Base-by-base conservation (phyloP, 2,888 invertebrate genomes). In the Siphlonurus alternatus region DNA sequence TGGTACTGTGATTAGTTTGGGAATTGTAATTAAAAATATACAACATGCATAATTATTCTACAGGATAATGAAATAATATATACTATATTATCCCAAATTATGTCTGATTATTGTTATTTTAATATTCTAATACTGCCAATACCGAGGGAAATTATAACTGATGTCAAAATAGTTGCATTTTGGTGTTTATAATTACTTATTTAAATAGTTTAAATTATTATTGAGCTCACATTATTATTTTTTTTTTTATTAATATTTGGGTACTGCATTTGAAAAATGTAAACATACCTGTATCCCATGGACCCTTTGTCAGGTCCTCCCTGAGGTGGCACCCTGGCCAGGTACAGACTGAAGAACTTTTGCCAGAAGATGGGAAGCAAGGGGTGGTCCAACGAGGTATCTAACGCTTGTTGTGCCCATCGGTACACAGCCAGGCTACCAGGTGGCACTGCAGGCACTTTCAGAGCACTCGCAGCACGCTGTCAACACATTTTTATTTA, bases 301-400 rank as follows among this genome's bases (percentile, higher is more conserved):
- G 7, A 56, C 5, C 56, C 56, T 56, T 22, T 56, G n/a, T 56
- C 56, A 20, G 56, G 19, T 56, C 56, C 56, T 7, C 56, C 56
- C 7, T 10, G 20, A 18, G 5, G 7, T 18, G 83, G 80, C 64
- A 83, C 77, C 68, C 88, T 76, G 59, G 83, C 81, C 64, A 90
- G 77, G 72, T 83, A 89, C 1, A 88, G 76, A 10, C 78, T 76
- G 71, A 90, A 89, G 73, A 91, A 91, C 70, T 85, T 83, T 72
- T 90, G 89, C 82, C 86, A 87, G 1, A 88, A 73, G 15, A 90
- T 76, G 0, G 88, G 84, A 53, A 87, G 75, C 24, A 88, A 74
- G 0, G 87, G 85, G 75, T 89, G 87, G 67, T 81, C 81, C 56
- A 82, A 70, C 1, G 85, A 81, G 64, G 86, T 83, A 69, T 83